These are phyloP conservation scores for Nothobranchius kuhntae DNA, from an alignment of 2,113 vertebrate genomes.

Conservation along the genomic window DNA sequence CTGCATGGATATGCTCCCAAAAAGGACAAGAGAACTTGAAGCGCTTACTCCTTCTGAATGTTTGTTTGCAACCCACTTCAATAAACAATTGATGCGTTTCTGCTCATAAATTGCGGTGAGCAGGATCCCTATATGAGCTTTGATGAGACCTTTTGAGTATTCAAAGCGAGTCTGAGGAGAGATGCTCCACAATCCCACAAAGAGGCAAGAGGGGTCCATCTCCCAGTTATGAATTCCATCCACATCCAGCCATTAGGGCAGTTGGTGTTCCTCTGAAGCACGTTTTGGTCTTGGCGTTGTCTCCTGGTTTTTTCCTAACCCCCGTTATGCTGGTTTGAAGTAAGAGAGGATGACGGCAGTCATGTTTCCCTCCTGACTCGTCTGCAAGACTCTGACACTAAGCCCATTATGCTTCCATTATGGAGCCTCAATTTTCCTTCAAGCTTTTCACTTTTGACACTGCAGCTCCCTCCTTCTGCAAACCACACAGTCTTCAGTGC, in stretches of 20 bases:
- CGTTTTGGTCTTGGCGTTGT: conserved; percentile 65
- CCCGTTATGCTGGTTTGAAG: conserved; percentile 61
- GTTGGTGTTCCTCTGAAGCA: conserved; percentile 63
- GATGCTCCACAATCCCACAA: conserved; percentile 62
- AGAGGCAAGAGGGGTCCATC: conserved; percentile 51
- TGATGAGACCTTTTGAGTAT: conserved; percentile 59
- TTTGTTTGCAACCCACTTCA: conserved; percentile 23
- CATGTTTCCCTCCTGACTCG: conserved; percentile 53
- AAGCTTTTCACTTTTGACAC: conserved; percentile 79
- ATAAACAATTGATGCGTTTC: conserved; percentile 30
- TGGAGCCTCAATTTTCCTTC: conserved; percentile 79
- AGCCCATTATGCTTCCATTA: conserved; percentile 84
- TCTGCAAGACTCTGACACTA: conserved; percentile 80
- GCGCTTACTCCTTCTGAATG: not conserved
- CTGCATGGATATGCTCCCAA: conserved; percentile 18
- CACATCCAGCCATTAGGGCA: conserved; percentile 67
- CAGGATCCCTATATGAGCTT: conserved; percentile 18
- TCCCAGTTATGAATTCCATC: conserved; percentile 65
- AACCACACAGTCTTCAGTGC: conserved; percentile 52
- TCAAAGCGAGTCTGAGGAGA: conserved; percentile 52
- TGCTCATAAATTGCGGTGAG: conserved; percentile 41
- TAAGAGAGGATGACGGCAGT: conserved; percentile 73
- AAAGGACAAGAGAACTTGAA: not conserved
- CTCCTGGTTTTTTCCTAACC: conserved; percentile 68
- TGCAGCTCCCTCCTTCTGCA: conserved; percentile 63